A percentile compares a stretch with the other conserved stretches of the same genome.
These are phyloP conservation scores for Holothuria leucospilota DNA, from an alignment of 53 echinoderm and acorn worm genomes.

Conservation along the genomic window DNA sequence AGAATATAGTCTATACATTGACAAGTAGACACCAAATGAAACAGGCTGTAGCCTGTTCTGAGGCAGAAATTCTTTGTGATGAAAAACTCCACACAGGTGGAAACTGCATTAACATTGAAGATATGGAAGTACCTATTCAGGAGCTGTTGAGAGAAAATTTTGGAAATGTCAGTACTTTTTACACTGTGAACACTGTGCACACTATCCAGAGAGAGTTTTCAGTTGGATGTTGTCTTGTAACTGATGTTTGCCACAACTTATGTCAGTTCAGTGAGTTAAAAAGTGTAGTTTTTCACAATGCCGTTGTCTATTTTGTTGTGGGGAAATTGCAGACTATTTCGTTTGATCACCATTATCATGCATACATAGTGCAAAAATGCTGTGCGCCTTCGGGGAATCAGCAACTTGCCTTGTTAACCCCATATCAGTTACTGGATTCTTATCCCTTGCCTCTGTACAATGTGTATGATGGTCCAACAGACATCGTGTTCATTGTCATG, in stretches of 20 bases:
- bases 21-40: conserved; percentile 27
- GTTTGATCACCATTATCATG: conserved; percentile 14
- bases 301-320: neutral
- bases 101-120: neutral
- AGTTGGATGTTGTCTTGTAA: conserved; percentile 10
- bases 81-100: neutral
- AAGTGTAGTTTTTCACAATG: neutral
- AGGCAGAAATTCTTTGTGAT: conserved; percentile 26
- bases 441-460: neutral
- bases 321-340: neutral
- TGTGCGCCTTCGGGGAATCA: too few relatives aligned
- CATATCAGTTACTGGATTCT: conserved; percentile 1
- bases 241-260: neutral
- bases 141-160: too few relatives aligned
- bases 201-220: neutral
- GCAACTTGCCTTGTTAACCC: too few relatives aligned
- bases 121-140: too few relatives aligned
- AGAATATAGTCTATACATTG: conserved; percentile 31
- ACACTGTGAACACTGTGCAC: neutral
- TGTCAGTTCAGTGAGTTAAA: conserved; percentile 25
- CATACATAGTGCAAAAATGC: neutral
- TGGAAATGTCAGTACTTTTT: neutral
- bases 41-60: neutral
- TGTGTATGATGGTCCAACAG: neutral
- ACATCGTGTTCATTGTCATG: conserved; percentile 14